A percentile compares a stretch with the other conserved stretches of the same genome.
phyloP scores from a whole-genome alignment of 2,888 invertebrate genomes.

The Dryadula phaetusa region DNA sequence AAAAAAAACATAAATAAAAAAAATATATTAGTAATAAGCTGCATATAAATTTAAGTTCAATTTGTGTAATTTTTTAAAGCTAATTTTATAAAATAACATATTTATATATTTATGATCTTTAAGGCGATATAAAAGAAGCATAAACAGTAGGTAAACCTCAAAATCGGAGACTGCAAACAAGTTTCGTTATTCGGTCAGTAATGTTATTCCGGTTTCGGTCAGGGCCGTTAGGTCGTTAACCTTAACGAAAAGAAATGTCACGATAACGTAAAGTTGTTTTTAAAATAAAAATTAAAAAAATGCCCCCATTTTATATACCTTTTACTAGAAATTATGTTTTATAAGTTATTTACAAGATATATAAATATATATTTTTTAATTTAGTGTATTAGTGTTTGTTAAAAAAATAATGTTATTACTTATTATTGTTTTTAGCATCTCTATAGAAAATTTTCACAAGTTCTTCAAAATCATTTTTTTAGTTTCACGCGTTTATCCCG shows the following conservation, averaged over 20 bases:
- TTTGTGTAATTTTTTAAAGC: too few relatives aligned
- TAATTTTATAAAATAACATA: too few relatives aligned
- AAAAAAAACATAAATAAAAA: too few relatives aligned
- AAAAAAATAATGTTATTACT: too few relatives aligned
- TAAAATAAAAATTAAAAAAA: not conserved
- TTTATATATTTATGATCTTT: too few relatives aligned
- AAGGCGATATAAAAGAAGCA: not conserved
- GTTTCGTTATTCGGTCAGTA: conserved; percentile 57
- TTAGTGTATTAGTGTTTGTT: conserved; percentile 16
- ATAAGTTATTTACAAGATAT: too few relatives aligned
- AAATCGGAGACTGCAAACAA: conserved; percentile 22
- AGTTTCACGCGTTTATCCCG: too few relatives aligned
- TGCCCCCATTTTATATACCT: not conserved
- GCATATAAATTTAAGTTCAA: too few relatives aligned
- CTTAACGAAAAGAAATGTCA: conserved; percentile 42
- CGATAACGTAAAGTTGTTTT: conserved; percentile 1
- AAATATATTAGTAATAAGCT: too few relatives aligned
- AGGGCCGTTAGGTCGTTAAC: conserved; percentile 59
- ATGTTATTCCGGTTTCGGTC: conserved; percentile 62
- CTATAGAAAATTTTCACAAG: too few relatives aligned
- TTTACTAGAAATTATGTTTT: not conserved
- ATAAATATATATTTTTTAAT: conserved; percentile 21
- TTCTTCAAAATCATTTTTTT: too few relatives aligned
- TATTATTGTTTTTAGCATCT: too few relatives aligned
- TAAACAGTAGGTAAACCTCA: conserved; percentile 2